Evolutionary conservation across 2,888 invertebrate species (phyloP), one percentile per base, ranked within the genome.

Genomic region (Eupithecia inturbata): DNA sequence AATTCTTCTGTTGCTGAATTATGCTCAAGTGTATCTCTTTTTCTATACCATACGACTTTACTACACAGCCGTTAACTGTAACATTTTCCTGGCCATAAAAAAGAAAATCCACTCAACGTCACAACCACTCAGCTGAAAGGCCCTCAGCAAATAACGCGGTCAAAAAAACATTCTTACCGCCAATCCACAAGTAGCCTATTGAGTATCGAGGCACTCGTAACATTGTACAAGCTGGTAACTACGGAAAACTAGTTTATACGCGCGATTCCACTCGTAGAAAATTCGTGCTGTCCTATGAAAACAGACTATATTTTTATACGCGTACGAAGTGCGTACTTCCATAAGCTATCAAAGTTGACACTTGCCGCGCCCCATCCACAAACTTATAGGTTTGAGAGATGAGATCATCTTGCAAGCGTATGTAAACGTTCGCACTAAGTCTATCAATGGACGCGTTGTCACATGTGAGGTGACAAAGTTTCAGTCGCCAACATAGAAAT

Each of bases 191-290:
- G 78, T 78, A 82, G 80, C 77, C 81, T 77, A 79, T 81, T 78
- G 82, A 78, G 80, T 77, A 79, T 81, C 77, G 82, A 78, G 80
- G 77, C 80, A 68, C 73, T 76, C 73, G 66, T 68, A 77, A 83
- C 82, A 84, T 80, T 79, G 83, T 82, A 88, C 87, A 86, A 86
- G 86, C 84, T 84, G 86, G 85, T 86, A 85, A 88, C 86, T 87
- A 88, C 88, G 88, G 86, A 87, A 78, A 77, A 90, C 39, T 66
- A 41, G 66, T 36, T 66, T 66, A n/a, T 12, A 66, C 39, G 22
- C 33, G 39, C 66, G 39, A 36, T 26, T 66, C 26, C 39, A 26
- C 66, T 39, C 39, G 66, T 22, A 64, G 19, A 12, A 39, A 66
- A 66, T 39, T n/a, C 39, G 39, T 66, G 26, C 22, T 22, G 39